Base-by-base conservation (phyloP, 2,888 invertebrate genomes). In the Mesopsocus fuscifrons region DNA sequence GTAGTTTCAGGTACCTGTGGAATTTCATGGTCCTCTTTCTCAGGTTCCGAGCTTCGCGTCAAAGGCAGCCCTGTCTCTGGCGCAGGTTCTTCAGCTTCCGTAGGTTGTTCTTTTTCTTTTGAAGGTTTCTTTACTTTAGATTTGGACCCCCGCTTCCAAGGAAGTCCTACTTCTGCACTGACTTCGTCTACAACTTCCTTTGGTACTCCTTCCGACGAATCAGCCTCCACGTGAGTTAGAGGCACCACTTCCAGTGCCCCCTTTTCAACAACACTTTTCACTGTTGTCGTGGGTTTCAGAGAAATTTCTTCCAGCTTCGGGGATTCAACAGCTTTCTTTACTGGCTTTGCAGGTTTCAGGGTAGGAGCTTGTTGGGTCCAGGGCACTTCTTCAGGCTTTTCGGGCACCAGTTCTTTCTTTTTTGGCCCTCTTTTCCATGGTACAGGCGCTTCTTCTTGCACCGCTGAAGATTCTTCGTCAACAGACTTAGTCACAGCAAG, bases 261-360 rank as follows among this genome's bases (percentile, higher is more conserved):
- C 6, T 26, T 11, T 26, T 26, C 26, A n/a, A n/a, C n/a, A n/a
- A n/a, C n/a, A n/a, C n/a, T n/a, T n/a, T n/a, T n/a, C n/a, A n/a
- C 33, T 9, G 16, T 4, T 9, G 15, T 33, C 3, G 17, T 17
- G 6, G 33, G 43, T 57, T 57, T 51, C 21, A 57, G 34, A 6
- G 44, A 20, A 23, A 53, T 43, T 46, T 57, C 53, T 15, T 49
- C 48, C 16, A 52, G 49, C 35, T 50, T 48, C 50, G 60, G 58
- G 49, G 62, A 56, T 49, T 67, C 50, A 47, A 64, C 61, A 52
- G 64, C 62, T 47, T 65, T 63, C 42, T 62, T 60, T 51, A 63
- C 5, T 20, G 42, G 45, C 47, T 50, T 49, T 8, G 43, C 44
- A 8, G 50, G 46, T 42, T 46, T 46, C 6, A 49, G 44, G 42